Conservation (phyloP, 2,797 vertebrate genomes). For the Anguilla obscura region DNA sequence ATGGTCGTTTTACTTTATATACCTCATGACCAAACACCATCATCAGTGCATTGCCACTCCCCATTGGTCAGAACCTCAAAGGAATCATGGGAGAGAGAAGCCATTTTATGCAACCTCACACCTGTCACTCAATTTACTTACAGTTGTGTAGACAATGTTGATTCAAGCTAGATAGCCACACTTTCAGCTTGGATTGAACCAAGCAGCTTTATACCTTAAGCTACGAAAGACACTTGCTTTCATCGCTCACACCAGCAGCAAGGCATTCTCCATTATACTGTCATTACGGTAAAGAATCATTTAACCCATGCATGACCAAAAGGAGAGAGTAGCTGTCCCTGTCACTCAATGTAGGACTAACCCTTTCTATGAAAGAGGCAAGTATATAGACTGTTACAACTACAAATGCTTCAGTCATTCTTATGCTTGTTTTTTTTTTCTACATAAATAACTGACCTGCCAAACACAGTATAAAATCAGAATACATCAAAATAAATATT, state of each 20-base stretch:
- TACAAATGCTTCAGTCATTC: constrained; percentile 34
- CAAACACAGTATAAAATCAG: neutral
- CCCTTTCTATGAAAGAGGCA: neutral
- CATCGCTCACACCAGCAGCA: constrained; percentile 12
- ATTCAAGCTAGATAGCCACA: constrained; percentile 58
- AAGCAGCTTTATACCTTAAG: constrained; percentile 25
- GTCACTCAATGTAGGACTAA: constrained; percentile 35
- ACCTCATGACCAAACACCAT: constrained; percentile 76
- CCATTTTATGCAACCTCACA: constrained; percentile 69
- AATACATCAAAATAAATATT: too few species aligned
- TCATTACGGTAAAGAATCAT: neutral
- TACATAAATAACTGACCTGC: neutral
- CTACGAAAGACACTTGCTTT: neutral
- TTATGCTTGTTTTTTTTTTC: neutral
- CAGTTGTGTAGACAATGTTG: constrained; percentile 55
- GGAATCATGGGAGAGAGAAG: constrained; percentile 70
- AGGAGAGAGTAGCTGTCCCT: constrained; percentile 35
- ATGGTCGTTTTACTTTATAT: constrained; percentile 81
- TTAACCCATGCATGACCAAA: constrained; percentile 30
- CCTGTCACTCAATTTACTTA: constrained; percentile 66
- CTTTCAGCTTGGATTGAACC: constrained; percentile 40
- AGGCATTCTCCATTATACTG: constrained; percentile 21
- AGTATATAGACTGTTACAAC: constrained; percentile 54
- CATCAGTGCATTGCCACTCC: constrained; percentile 51
- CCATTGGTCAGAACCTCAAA: constrained; percentile 72